Evolutionary conservation across 53 echinoderm and acorn worm genomes (phyloP), one percentile per base, ranked within the genome.

Genomic region (Pentamera pediparva): DNA sequence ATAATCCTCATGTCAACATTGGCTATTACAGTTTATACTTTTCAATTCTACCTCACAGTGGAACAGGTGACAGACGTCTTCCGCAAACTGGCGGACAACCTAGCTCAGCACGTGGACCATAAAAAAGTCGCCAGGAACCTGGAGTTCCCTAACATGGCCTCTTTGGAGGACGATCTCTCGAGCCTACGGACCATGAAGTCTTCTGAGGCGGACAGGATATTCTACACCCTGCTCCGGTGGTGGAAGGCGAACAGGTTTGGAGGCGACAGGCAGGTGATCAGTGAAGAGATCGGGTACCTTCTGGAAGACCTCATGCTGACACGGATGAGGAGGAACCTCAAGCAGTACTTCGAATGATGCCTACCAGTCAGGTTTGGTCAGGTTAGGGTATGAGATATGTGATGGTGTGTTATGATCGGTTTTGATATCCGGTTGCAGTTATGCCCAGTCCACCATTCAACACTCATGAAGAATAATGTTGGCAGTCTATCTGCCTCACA

Each of bases 281-380:
- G 40, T 28, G 25, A 2, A 19, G 65, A 40, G 13, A 21, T 65
- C 27, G 39, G 65, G 15, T 65, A 33, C 27, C 65, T 65, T 36
- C 37, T 65, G 8, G 65, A 65, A 10, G 65, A 65, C 29, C 39
- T 65, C 7, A 65, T 22, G 24, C 65, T 65, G 12, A 38, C 27
- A 37, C 37, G 65, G 28, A 65, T 65, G 65, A 65, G 40, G 39
- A 65, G 65, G 10, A 65, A 65, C 65, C 28, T 65, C 4, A 37
- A 65, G 15, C 39, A 65, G 37, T 65, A 35, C 25, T 65, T 65
- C 40, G 39, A 21, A 28, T 65, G 35, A 34, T 25, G 10, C 13
- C 0, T 45, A 10, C 9, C 15, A 41, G 43, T n/a, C n/a, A 0
- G n/a, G 13, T 45, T 45, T 45, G 47, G 47, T 45, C 12, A 15